Base-by-base conservation (phyloP, 2,797 vertebrate species). In the Crocidura indochinensis region DNA sequence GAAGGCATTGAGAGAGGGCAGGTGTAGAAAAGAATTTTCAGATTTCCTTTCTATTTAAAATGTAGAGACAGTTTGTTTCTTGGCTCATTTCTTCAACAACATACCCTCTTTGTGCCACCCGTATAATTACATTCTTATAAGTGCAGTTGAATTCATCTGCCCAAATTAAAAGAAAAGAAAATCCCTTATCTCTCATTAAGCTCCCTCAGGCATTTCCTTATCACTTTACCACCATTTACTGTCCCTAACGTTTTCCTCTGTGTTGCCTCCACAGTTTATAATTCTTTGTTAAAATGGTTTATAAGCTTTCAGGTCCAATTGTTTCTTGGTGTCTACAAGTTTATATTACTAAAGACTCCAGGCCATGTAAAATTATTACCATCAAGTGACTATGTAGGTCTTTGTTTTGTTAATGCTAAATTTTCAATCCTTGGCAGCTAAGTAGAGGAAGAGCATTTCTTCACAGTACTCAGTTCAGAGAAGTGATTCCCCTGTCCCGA, bases 221-320 rank as follows among this genome's bases (percentile, higher is more conserved):
- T 62, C 15, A 19, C 44, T n/a, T 62, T 60, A 10, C 27, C 44
- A 73, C 53, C 24, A 47, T 64, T 20, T 51, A 65, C 46, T 0
- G 10, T 51, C 56, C 24, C 15, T 20, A 64, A 67, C 64, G 27
- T 46, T 56, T 73, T 38, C 22, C 56, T 22, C 64, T 15, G 17
- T 65, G 7, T 22, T 10, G 20, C 38, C n/a, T 38, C 44, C 22
- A 78, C 15, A 27, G 10, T 71, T 27, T 64, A 80, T 27, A 72
- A 51, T 9, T 72, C 22, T 88, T 73, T 65, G 68, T 73, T 88
- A n/a, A 80, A 38, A 65, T 73, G 24, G 11, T 51, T 27, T 72
- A 20, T 20, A 72, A 80, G 44, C 24, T 38, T 56, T 19, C 1
- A 0, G 44, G 44, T 53, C 76, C 68, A 62, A 26, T 31, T 64